Base-by-base conservation (phyloP, 1,140 invertebrate species). In the Teleopsis dalmanni region DNA sequence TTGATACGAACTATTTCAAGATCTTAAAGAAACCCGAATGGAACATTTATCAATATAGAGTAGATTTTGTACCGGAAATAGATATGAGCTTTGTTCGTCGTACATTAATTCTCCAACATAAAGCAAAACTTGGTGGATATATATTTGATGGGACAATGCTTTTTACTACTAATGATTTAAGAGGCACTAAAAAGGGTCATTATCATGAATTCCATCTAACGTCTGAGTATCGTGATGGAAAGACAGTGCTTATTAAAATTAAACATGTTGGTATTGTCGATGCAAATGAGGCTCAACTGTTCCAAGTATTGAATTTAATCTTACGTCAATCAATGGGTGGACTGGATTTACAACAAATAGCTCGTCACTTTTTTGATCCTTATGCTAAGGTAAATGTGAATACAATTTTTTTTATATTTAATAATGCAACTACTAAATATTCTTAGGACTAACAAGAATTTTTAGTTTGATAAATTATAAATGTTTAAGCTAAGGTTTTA, bases 21-120 rank as follows among this genome's bases (percentile, higher is more conserved):
- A 54, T 94, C 1, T 19, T 82, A 2, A 76, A 78, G 2, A 72
- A 72, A 1, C 79, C 85, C 0, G 74, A 85, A 35, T 92, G 87
- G 86, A 73, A 78, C 19, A 69, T 95, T 0, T 84, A 82, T 55
- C 86, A 92, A 53, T 95, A 95, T 61, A 76, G 81, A 40, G 90
- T 95, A 0, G 84, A 88, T 58, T 87, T 91, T 58, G 59, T 63
- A 0, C 89, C 89, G 0, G 78, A 83, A 9, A 33, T 68, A 1
- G 65, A 70, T 22, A 56, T 60, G 14, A 49, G 60, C 5, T 54
- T 53, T 8, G 9, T 60, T 0, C 59, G 64, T 22, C 55, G 60
- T 19, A 56, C 51, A 2, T 47, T 60, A 2, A 19, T 67, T 3
- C 49, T 16, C n/a, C 53, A 58, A 19, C 68, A 71, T 25, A 44